Base-by-base conservation (phyloP, 53 echinoderm and acorn worm species). In the Mesocentrotus franciscanus region DNA sequence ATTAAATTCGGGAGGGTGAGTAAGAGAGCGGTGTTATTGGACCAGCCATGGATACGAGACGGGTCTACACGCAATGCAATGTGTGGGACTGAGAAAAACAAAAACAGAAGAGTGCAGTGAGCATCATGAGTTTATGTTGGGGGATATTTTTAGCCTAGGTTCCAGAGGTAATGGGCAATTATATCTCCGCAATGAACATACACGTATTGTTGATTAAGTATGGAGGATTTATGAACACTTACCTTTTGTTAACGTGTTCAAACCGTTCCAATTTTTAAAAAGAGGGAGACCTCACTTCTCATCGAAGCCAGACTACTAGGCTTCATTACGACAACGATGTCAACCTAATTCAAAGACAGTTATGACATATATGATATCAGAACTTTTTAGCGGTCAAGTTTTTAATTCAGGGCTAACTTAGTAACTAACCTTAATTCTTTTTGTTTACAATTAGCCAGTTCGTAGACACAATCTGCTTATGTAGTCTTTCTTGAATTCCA, bases 1-100 rank as follows among this genome's bases (percentile, higher is more conserved):
- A 92, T 92, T 92, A 68, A 92, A 92, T 39, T 8, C 58, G 59
- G 29, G 90, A 58, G 60, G 60, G 66, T 92, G 92, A 92, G 68
- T 92, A 92, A 92, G 70, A 29, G 90, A 90, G 60, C 57, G 56
- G n/a, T 57, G 59, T 90, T 8, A 81, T 81, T 39, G 13, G 81
- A 42, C 81, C 10, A 81, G 20, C 81, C 81, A 81, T 36, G 36
- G 81, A 17, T 15, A 81, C 81, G 81, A 42, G 81, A 36, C 81
- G 42, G 42, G 81, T 81, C 81, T 81, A 81, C 81, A 81, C 81
- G 81, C 81, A 81, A 81, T 9, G 81, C 81, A 81, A 81, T 81
- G 81, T 39, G 42, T 81, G 81, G 81, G 39, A 81, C 36, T 42
- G 39, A 81, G 7, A 8, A 81, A 81, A 81, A 81, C 81, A 81